Evolutionary conservation across 30 jellyfish, hydroid and myxozoan species (phyloP).

Genomic region (Pseudorhiza aurosa): DNA sequence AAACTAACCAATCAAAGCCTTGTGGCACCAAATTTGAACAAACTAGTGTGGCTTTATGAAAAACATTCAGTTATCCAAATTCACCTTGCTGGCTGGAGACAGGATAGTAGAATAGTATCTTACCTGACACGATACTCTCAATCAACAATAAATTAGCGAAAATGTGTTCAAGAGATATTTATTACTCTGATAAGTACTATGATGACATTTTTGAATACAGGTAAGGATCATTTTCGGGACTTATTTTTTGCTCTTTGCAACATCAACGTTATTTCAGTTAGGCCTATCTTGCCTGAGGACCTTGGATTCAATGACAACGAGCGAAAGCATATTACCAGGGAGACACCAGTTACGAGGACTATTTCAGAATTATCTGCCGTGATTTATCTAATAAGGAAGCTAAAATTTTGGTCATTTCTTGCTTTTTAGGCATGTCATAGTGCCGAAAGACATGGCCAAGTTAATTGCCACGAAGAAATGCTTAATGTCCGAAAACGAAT

Average conservation of each 20-base stretch:
- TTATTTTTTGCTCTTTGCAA: too few species aligned
- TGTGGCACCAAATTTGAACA: slow-evolving; percentile 54
- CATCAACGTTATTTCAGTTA: too few species aligned
- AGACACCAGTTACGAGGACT: too few species aligned
- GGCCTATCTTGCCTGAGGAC: too few species aligned
- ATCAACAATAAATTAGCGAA: neutral
- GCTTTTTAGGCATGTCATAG: slow-evolving; percentile 81
- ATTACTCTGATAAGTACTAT: slow-evolving; percentile 57
- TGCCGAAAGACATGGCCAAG: slow-evolving; percentile 92
- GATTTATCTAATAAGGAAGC: too few species aligned
- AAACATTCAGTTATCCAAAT: neutral
- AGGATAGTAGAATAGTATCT: too few species aligned
- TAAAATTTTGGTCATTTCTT: neutral
- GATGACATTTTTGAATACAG: slow-evolving; percentile 78
- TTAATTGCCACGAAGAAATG: slow-evolving; percentile 69
- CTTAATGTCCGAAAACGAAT: slow-evolving; percentile 80
- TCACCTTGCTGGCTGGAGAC: neutral
- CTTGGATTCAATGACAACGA: too few species aligned
- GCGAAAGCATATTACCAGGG: too few species aligned
- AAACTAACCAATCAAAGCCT: slow-evolving; percentile 5
- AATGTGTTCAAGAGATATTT: slow-evolving; percentile 62
- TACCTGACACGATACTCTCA: too few species aligned
- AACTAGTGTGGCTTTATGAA: neutral
- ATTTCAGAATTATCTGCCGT: too few species aligned
- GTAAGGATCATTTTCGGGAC: too few species aligned